Base-by-base conservation (phyloP, 2,797 vertebrate species). In the Acrossocheilus wenchowensis region DNA sequence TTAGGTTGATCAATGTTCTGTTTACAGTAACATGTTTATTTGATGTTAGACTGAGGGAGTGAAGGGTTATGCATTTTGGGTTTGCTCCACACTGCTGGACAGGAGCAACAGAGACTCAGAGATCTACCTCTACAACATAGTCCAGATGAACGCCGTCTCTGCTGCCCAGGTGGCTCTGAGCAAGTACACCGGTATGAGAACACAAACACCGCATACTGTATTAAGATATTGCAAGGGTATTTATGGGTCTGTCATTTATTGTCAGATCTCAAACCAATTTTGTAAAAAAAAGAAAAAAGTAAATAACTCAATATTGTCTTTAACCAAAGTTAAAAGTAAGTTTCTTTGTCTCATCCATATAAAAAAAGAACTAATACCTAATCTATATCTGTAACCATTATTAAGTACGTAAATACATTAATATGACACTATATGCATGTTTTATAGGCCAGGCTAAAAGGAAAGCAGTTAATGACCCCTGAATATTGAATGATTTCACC, bases 141-240 rank as follows among this genome's bases (percentile, higher is more conserved):
- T 99, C 66, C 96, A 99, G 93, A 99, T 99, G 98, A 98, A 98
- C 36, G 98, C 98, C n/a, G 90, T 98, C 88, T 97, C 97, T 83
- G 94, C 97, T 83, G 98, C 98, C 68, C 98, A 99, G 14, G 95
- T 97, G 88, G 96, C 96, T 30, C 92, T 99, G 92, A 96, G 93
- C 93, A 99, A 99, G 93, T 99, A 98, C n/a, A 96, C 95, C 92
- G 98, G 98, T 99, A 93, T 75, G 91, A 78, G 41, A 80, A 50
- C 48, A 80, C 62, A 41, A 60, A 23, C 2, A 69, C 26, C 45
- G 8, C 43, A 39, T 14, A 8, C 19, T 64, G 62, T 12, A 50
- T 26, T 34, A 21, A 79, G 21, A 23, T 64, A 34, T 84, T 86
- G 62, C 19, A 0, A 23, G 50, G 34, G 11, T 41, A 36, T 78